Percentiles rank a stretch among this genome's conserved stretches.
phyloP scores from a whole-genome alignment of 2,113 vertebrate species.

The Cochlearius cochlearius region DNA sequence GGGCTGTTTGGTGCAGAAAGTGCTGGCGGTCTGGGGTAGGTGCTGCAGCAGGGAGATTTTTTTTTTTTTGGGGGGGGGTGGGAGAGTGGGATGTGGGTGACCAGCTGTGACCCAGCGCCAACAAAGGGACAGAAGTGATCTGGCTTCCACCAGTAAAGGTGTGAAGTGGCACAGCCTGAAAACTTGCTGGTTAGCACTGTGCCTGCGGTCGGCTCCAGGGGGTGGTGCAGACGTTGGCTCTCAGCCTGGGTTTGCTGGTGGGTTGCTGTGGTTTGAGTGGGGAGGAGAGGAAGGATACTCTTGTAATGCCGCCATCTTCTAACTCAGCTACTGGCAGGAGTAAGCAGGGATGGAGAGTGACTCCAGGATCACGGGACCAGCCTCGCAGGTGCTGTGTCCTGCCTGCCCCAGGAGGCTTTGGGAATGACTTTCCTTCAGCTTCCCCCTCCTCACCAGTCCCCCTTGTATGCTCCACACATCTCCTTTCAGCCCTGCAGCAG shows the following conservation, averaged over 20 bases:
- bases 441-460: too few relatives aligned
- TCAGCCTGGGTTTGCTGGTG: not conserved
- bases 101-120: not conserved
- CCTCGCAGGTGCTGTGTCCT: not conserved
- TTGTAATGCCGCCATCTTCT: not conserved
- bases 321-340: not conserved
- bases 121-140: not conserved
- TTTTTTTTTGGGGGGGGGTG: not conserved
- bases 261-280: not conserved
- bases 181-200: not conserved
- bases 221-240: rapidly evolving
- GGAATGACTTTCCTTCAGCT: not conserved
- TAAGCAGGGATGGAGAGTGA: not conserved
- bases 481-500: not conserved
- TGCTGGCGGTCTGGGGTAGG: too few relatives aligned
- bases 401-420: not conserved
- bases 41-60: not conserved
- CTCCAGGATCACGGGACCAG: not conserved
- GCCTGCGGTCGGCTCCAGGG: not conserved
- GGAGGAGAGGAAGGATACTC: not conserved
- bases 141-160: not conserved
- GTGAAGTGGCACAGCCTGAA: not conserved
- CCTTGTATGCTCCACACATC: too few relatives aligned
- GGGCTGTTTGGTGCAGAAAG: not conserved
- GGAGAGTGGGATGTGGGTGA: not conserved